Base-by-base conservation (phyloP, 2,888 invertebrate species). In the Xylota segnis region DNA sequence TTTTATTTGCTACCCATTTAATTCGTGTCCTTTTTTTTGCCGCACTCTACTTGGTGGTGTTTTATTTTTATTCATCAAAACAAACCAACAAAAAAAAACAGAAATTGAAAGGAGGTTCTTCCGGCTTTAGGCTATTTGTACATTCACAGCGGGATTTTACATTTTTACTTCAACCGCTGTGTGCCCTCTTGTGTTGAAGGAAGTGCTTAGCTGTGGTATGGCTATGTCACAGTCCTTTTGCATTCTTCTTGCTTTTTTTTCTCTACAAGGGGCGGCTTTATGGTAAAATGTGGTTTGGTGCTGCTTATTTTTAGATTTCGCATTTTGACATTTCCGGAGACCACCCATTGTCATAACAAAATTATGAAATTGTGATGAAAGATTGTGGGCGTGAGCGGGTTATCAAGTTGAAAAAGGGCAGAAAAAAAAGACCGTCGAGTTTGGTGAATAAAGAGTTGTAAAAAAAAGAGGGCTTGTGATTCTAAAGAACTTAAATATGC, bases 401-500 rank as follows among this genome's bases (percentile, higher is more conserved):
- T 29, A 6, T 0, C 29, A 45, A 66, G n/a, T 32, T 54, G 27
- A 52, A 65, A 29, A 18, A 58, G 12, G 37, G 37, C 10, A 50
- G 14, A 56, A 56, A 5, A 2, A 32, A 32, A 10, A 9, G 7
- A 37, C 37, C 37, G 12, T 2, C 23, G 2, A 37, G 37, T 37
- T 37, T 37, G 12, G 40, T 40, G 9, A 43, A 54, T 52, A 47
- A 52, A 72, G 40, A 37, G 23, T 23, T 5, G 7, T 16, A 63
- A 45, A 47, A n/a, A 32, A 47, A 56, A 37, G 40, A n/a, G 18
- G 14, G 37, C n/a, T 71, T 77, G 65, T 76, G 72, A 59, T 58
- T 70, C 47, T 29, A 65, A 79, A 37, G 63, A 61, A 74, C 74
- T 84, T 79, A 84, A 84, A 75, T 84, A 84, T 84, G 79, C 83